phyloP scores from a whole-genome alignment of 2,113 vertebrate genomes.

The Ursus arctos region DNA sequence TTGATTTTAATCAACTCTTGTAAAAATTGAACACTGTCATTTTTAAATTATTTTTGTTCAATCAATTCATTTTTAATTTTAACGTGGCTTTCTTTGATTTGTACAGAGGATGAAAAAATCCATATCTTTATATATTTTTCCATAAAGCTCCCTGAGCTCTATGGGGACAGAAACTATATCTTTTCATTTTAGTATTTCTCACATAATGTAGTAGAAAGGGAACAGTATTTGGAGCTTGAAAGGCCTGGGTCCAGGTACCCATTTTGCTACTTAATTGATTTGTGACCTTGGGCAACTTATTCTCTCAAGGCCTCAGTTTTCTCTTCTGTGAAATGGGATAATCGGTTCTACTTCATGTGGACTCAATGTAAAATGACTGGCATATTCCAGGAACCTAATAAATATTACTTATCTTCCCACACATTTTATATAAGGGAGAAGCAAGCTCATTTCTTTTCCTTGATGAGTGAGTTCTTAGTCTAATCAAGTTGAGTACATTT shows the following conservation, averaged over 20 bases:
- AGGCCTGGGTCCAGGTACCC: no score
- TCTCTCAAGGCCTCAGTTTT: not conserved
- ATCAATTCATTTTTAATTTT: not conserved
- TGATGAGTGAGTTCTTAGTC: not conserved
- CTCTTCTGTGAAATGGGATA: not conserved
- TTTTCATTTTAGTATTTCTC: not conserved
- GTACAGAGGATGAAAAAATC: not conserved
- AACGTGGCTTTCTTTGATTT: conserved; percentile 1
- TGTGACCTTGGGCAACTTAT: not conserved
- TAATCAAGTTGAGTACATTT: not conserved
- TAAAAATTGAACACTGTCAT: not conserved
- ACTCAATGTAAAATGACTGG: not conserved
- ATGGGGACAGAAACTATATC: not conserved
- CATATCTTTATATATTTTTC: not conserved
- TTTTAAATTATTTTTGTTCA: not conserved
- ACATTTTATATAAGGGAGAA: not conserved
- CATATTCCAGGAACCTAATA: not conserved
- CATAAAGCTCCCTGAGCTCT: not conserved
- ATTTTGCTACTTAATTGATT: not conserved
- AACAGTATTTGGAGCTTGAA: not conserved
- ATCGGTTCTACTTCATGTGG: not conserved
- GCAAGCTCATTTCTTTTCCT: not conserved
- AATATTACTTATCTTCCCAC: not conserved
- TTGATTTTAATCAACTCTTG: not conserved
- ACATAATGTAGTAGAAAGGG: not conserved